Base-by-base conservation (phyloP, 2,113 vertebrate genomes). In the Collichthys lucidus region DNA sequence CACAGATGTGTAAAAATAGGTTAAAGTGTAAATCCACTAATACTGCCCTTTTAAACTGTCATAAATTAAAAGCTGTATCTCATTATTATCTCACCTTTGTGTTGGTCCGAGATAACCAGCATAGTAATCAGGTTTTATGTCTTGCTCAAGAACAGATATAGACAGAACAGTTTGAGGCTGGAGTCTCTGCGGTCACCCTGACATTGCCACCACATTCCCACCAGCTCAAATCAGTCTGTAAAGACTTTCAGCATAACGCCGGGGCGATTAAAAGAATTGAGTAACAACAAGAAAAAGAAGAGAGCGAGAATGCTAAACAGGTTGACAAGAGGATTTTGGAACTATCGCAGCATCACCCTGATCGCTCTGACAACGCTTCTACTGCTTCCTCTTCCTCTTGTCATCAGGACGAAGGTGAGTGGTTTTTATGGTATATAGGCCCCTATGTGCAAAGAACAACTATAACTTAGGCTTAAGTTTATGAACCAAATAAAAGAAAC, bases 311-410 rank as follows among this genome's bases (percentile, higher is more conserved):
- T 82, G 77, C 47, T 69, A 17, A 69, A 16, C 24, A 60, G 6
- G 9, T 2, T 86, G 52, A 60, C 65, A 0, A 47, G n/a, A 26
- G 15, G 17, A 3, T 1, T 79, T 47, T 80, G 86, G 90, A 79
- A 60, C 35, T 91, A 88, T 15, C 71, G 65, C 60, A 52, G n/a
- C 8, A 0, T 85, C 9, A 1, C 29, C 57, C 11, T 90, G 14
- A 61, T 85, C 4, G 0, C 82, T 24, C 2, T 85, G 2, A 82
- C 74, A 0, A 88, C 85, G 0, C 47, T 86, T 65, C 59, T 90
- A 70, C 85, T 92, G 68, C 88, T 88, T 71, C 88, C 86, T 64
- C 70, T 86, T 64, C 84, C 83, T 52, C 47, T 89, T 0, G 20
- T 90, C 1, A 11, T 82, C 2, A 19, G 62, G 16, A 80, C 83